Base-by-base conservation (phyloP, 2,888 invertebrate species). In the Globia sparganii region DNA sequence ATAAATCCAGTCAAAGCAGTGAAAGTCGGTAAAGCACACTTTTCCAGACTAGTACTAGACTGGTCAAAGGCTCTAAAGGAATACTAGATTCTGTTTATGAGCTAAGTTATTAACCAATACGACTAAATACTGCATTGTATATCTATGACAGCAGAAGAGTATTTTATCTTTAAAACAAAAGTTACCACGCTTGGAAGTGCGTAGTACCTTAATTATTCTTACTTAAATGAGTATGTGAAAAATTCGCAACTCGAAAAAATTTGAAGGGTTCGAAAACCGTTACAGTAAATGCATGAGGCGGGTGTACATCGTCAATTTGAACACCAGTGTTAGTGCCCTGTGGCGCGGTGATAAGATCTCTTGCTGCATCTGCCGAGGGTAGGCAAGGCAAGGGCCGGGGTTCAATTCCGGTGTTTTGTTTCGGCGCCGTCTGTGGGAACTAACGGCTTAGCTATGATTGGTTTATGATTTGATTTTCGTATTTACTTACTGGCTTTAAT, bases 341-440 rank as follows among this genome's bases (percentile, higher is more conserved):
- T 92, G 94, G 95, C 91, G 94, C 90, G 86, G 84, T 92, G 94
- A 94, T 95, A 96, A 95, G 93, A 96, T 96, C 96, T 94, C 83
- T 86, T 80, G 92, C 92, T 94, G 94, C 96, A 96, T 96, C 96
- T 96, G 96, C 95, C 94, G 89, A 83, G 87, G 90, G 89, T 88
- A 88, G 88, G 80, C 87, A 83, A 84, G 87, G 91, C 87, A 90
- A 92, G 92, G 94, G 94, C 92, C 91, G 93, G 93, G 95, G 94
- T 94, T 94, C 93, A 88, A 94, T 93, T 95, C 94, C 94, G 94
- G 94, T 93, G 93, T 91, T 94, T 94, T 93, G 94, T 94, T 93
- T 92, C 92, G 89, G 87, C 88, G 86, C 89, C 87, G 90, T 90
- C 93, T 95, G 94, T 95, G 95, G 94, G 95, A 95, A 95, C 92